Evolutionary conservation across 2,888 invertebrate genomes (phyloP), one percentile per base, ranked within the genome.

Genomic region (Hypomecis punctinalis): DNA sequence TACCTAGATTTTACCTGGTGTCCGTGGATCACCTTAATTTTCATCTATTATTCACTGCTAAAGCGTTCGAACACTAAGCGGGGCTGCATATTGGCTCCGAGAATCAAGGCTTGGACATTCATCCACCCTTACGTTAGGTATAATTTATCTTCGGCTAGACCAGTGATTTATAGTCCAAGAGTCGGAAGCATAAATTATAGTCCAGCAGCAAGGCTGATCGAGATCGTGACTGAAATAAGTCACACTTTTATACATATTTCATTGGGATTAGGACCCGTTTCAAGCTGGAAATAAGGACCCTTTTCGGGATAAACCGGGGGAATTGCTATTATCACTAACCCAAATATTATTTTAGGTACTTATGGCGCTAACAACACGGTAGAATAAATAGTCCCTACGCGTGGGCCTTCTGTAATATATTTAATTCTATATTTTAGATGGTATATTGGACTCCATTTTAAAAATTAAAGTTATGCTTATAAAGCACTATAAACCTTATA

Each of bases 101-200:
- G 8, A 56, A 60, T 57, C 63, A 61, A 60, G 53, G 58, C 52
- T 40, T 42, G 56, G 48, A 45, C 66, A 54, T 61, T 58, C 65
- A 68, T 67, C 67, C 67, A 56, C 63, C 54, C 48, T 49, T 39
- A 48, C 64, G 56, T 56, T 68, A 68, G 65, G 66, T 64, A 68
- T 62, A 60, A 72, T 70, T 67, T 67, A 68, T 72, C 72, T 70
- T 64, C 52, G 45, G 66, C 71, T 61, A 61, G 65, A 48, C 62
- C 46, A 55, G 66, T 68, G 68, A 72, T 70, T 72, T 67, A 72
- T 72, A 62, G 66, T 49, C 47, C 53, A 54, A 42, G 56, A 62
- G 66, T 67, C 61, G 63, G 55, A 63, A 64, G 64, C 63, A 59
- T 68, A 69, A 69, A 69, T 69, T 71, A 69, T 51, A 54, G 58